Conservation (phyloP, 1,140 invertebrate species). For the Lasioglossum baleicum region DNA sequence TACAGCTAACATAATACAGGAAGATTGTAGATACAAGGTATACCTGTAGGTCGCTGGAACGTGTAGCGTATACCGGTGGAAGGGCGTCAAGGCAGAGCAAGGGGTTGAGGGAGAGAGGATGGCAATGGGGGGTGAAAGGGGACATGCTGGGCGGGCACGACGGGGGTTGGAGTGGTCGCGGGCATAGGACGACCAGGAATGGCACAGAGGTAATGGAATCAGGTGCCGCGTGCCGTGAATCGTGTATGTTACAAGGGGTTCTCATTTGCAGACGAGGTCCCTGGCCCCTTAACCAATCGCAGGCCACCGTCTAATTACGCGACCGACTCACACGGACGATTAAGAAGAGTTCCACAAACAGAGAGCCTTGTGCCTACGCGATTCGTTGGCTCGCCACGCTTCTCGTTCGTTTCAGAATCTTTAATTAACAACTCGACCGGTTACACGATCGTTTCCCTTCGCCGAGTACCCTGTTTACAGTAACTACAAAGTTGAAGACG, state of each 20-base stretch:
- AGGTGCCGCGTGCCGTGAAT: slow-evolving; percentile 63
- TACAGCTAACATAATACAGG: slow-evolving; percentile 51
- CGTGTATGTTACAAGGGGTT: slow-evolving; percentile 43
- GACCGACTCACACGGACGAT: not conserved
- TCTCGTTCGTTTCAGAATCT: not conserved
- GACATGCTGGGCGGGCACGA: not conserved
- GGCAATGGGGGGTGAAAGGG: not conserved
- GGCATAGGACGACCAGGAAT: slow-evolving; percentile 43
- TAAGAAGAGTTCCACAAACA: slow-evolving; percentile 1
- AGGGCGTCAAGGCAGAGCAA: not conserved
- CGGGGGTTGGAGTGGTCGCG: slow-evolving; percentile 25
- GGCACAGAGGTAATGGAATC: slow-evolving; percentile 67
- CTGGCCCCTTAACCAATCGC: not conserved
- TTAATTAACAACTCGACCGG: slow-evolving; percentile 6
- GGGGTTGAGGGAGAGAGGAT: too few relatives aligned
- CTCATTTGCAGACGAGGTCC: slow-evolving; percentile 32
- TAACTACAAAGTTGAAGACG: not conserved
- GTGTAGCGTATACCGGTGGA: slow-evolving; percentile 32
- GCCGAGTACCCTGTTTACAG: not conserved
- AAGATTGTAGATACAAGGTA: slow-evolving; percentile 36
- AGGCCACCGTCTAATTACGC: slow-evolving; percentile 15
- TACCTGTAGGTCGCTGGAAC: slow-evolving; percentile 41
- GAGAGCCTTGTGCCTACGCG: not conserved
- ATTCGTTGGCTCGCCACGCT: not conserved
- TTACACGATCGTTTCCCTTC: not conserved